Evolutionary conservation across 2,888 invertebrate genomes (phyloP).

Genomic region (Isotomurus palustris): DNA sequence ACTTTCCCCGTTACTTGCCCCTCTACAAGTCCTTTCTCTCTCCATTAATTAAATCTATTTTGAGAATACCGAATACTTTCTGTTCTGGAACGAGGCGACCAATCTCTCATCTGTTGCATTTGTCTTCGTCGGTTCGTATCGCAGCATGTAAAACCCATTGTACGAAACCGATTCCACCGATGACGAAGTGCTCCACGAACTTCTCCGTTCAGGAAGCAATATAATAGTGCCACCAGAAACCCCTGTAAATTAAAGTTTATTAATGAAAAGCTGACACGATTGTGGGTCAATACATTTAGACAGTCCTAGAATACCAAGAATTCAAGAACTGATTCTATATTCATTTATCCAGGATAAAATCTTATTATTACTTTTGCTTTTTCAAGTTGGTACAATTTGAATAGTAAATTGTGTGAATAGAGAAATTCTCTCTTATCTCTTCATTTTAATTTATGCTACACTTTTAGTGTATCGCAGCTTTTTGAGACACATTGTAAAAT

Average conservation of each 20-base stretch:
- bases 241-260: constrained; percentile 61
- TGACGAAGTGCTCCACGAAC: constrained; percentile 79
- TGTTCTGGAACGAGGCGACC: constrained; percentile 58
- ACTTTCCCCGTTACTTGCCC: background rate
- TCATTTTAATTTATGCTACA: too few relatives aligned
- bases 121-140: constrained; percentile 27
- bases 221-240: constrained; percentile 81
- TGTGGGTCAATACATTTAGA: background rate
- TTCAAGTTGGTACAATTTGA: too few relatives aligned
- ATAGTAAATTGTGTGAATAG: too few relatives aligned
- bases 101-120: constrained; percentile 49
- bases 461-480: too few relatives aligned
- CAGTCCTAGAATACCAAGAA: too few relatives aligned
- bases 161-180: constrained; percentile 74
- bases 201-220: constrained; percentile 89
- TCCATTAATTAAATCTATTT: background rate
- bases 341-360: too few relatives aligned
- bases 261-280: background rate
- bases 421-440: too few relatives aligned
- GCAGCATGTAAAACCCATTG: constrained; percentile 48
- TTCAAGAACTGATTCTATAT: too few relatives aligned
- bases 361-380: too few relatives aligned
- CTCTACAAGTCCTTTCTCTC: background rate
- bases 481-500: too few relatives aligned
- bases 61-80: constrained; percentile 50